A percentile compares a stretch with the other conserved stretches of the same genome.
These are phyloP conservation scores for Anser brachyrhynchus DNA, from an alignment of 2,113 vertebrate species.

Conservation along the genomic window DNA sequence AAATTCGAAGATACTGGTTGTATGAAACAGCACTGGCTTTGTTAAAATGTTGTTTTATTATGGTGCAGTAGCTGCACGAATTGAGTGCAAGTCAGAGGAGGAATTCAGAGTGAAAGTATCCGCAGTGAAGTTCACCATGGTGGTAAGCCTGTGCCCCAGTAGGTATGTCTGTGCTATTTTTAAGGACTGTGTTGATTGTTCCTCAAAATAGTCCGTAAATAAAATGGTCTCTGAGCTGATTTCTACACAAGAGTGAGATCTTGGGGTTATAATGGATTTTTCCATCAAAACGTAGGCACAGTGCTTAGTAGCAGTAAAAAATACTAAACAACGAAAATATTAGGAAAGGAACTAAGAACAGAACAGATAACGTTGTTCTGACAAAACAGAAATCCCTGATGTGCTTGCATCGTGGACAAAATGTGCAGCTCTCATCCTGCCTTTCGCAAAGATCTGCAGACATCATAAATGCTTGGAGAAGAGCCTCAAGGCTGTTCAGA, in stretches of 20 bases:
- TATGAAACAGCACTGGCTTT: not conserved
- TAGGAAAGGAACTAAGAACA: not conserved
- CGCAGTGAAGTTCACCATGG: rapidly evolving
- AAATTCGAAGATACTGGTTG: conserved; percentile 24
- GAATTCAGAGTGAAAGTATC: no score
- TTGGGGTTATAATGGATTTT: not conserved
- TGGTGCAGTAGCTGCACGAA: rapidly evolving
- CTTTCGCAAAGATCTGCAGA: not conserved
- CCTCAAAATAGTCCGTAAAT: not conserved
- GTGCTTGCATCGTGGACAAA: rapidly evolving
- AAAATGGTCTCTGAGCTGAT: not conserved
- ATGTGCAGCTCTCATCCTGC: rapidly evolving
- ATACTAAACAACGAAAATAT: not conserved
- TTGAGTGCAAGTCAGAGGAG: not conserved
- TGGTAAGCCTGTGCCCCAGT: not conserved
- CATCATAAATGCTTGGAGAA: not conserved
- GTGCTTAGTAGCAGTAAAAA: rapidly evolving
- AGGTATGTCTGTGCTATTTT: rapidly evolving
- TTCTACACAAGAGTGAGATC: not conserved
- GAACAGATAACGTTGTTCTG: not conserved
- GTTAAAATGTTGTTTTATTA: not conserved
- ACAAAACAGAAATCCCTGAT: not conserved
- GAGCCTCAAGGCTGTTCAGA: not conserved
- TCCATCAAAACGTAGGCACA: not conserved
- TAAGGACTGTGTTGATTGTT: not conserved